A percentile compares a stretch with the other conserved stretches of the same genome.
phyloP scores from a whole-genome alignment of 2,113 vertebrate genomes.

The Pedetes capensis region DNA sequence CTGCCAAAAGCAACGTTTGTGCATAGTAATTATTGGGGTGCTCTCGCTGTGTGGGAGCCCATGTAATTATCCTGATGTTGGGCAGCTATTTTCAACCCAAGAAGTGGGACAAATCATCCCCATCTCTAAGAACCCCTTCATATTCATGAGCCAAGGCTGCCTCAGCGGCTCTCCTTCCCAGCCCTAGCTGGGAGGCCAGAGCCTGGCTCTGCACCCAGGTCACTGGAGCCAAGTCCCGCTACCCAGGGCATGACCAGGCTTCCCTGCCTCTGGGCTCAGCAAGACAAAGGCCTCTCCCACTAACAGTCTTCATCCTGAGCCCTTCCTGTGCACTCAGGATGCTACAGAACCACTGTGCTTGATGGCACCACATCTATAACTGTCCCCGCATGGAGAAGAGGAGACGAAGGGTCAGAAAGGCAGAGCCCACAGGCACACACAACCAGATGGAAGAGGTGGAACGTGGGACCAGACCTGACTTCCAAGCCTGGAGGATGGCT shows the following conservation, averaged over 20 bases:
- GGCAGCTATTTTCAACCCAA: conserved; percentile 69
- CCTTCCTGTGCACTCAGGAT: neutral
- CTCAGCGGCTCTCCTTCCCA: neutral
- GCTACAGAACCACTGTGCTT: neutral
- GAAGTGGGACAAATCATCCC: conserved; percentile 43
- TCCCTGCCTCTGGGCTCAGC: neutral
- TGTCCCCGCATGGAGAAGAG: neutral
- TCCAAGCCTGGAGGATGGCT: neutral
- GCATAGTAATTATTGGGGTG: conserved; percentile 57
- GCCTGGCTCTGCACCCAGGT: neutral
- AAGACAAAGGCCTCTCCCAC: neutral
- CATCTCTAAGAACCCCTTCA: neutral
- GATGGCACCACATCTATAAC: neutral
- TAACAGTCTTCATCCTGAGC: neutral
- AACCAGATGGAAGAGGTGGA: neutral
- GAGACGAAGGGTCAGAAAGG: neutral
- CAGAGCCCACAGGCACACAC: fast-evolving
- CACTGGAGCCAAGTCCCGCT: neutral
- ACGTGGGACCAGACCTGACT: neutral
- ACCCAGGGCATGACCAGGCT: neutral
- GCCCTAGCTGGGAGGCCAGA: neutral
- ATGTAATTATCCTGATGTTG: conserved; percentile 49
- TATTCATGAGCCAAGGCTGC: neutral
- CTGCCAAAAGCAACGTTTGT: conserved; percentile 3
- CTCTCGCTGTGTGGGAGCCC: conserved; percentile 20